phyloP scores from a whole-genome alignment of 2,113 vertebrate species.

The Atractosteus spatula region DNA sequence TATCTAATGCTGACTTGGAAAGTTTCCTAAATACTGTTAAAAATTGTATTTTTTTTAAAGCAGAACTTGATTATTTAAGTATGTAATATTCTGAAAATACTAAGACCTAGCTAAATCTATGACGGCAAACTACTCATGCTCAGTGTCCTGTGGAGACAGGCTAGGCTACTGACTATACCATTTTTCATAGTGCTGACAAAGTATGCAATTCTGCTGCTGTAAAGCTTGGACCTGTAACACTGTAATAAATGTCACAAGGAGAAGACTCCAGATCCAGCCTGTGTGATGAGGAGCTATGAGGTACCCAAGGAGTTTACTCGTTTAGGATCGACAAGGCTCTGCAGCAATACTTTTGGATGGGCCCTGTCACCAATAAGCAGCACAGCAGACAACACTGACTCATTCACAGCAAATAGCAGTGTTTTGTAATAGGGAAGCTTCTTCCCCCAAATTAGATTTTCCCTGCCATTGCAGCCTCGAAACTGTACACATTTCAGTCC shows the following conservation, averaged over 20 bases:
- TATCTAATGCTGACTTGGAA: neutral
- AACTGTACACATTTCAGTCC: too few relatives aligned
- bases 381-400: neutral
- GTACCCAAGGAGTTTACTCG: neutral
- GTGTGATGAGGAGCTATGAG: neutral
- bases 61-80: neutral
- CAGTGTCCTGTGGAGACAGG: neutral
- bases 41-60: neutral
- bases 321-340: neutral
- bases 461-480: neutral
- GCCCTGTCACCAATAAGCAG: neutral
- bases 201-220: neutral
- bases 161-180: neutral
- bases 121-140: neutral
- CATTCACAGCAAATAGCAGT: neutral
- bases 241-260: neutral
- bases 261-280: neutral
- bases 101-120: constrained; percentile 15
- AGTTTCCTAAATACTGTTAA: neutral
- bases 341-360: neutral
- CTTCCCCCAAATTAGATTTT: neutral
- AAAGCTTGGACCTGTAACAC: neutral
- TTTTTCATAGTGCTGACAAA: neutral
- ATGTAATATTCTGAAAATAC: neutral
- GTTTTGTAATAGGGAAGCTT: neutral